Base-by-base conservation (phyloP, 2,888 invertebrate species). In the Ormia ochracea region DNA sequence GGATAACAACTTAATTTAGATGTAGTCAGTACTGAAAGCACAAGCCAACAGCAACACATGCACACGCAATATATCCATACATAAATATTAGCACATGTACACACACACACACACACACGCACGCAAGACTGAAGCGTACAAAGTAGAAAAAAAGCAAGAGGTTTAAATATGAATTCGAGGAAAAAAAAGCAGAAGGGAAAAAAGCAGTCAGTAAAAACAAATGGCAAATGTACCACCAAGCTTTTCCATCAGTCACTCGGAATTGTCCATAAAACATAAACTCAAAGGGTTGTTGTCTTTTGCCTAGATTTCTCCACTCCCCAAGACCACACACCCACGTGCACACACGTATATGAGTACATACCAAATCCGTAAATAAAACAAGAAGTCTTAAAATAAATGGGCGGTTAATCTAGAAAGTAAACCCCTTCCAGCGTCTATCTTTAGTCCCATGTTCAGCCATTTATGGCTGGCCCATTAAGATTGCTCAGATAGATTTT, bases 1-100 rank as follows among this genome's bases (percentile, higher is more conserved):
- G 86, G 86, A 85, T 86, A 87, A 87, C 87, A 87, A 87, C 87
- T 87, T 87, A 85, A 87, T 87, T 87, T 87, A 83, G 84, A 84
- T 85, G 85, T 82, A 83, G 83, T 85, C 77, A 68, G 63, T 76
- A 54, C 38, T 61, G 36, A 68, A 76, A 77, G 76, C 76, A 72
- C 75, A 66, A 68, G 76, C 76, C 76, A 68, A 80, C 68, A 80
- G 38, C n/a, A 14, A 72, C 54, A 52, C n/a, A n/a, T n/a, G n/a
- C n/a, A n/a, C n/a, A n/a, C n/a, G n/a, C n/a, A n/a, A n/a, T n/a
- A n/a, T n/a, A n/a, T n/a, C n/a, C n/a, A n/a, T n/a, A n/a, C n/a
- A n/a, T n/a, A n/a, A n/a, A n/a, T n/a, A n/a, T n/a, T n/a, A 63
- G 36, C 50, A 54, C 28, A 23, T 3, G 23, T 17, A 31, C 14